phyloP scores from a whole-genome alignment of 2,888 invertebrate species.

The Polyommatus icarus region DNA sequence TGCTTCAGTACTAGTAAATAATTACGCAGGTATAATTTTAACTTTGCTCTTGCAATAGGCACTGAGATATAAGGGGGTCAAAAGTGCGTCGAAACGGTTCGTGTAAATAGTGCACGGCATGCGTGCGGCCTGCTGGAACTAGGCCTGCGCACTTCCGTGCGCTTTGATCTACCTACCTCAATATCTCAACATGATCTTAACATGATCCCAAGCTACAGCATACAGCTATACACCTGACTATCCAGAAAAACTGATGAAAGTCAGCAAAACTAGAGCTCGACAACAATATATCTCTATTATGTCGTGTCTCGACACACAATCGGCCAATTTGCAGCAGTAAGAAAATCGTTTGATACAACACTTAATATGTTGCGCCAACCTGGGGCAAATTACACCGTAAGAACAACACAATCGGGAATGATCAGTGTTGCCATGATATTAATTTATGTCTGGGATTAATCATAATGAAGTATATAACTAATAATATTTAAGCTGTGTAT shows the following conservation, averaged over 20 bases:
- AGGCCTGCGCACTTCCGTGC: too few relatives aligned
- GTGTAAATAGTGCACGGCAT: too few relatives aligned
- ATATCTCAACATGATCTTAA: too few relatives aligned
- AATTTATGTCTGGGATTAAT: slow-evolving; percentile 8
- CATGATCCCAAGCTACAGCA: too few relatives aligned
- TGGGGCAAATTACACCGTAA: not conserved
- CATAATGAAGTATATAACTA: not conserved
- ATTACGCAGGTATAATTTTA: too few relatives aligned
- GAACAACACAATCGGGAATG: not conserved
- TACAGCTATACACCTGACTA: not conserved
- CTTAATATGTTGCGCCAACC: slow-evolving; percentile 12
- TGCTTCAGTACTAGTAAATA: too few relatives aligned
- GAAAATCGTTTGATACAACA: slow-evolving; percentile 20
- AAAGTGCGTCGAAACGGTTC: too few relatives aligned
- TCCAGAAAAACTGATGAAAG: not conserved
- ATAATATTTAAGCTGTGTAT: not conserved
- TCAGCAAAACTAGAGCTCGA: not conserved
- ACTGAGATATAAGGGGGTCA: too few relatives aligned
- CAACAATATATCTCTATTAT: not conserved
- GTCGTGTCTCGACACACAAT: slow-evolving; percentile 22
- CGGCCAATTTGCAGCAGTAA: slow-evolving; percentile 4
- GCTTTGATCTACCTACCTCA: too few relatives aligned
- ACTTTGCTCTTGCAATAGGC: too few relatives aligned
- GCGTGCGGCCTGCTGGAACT: too few relatives aligned
- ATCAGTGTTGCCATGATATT: slow-evolving; percentile 8